Conservation (phyloP, 2,888 invertebrate species). For the Drosophila pseudotalamancana region DNA sequence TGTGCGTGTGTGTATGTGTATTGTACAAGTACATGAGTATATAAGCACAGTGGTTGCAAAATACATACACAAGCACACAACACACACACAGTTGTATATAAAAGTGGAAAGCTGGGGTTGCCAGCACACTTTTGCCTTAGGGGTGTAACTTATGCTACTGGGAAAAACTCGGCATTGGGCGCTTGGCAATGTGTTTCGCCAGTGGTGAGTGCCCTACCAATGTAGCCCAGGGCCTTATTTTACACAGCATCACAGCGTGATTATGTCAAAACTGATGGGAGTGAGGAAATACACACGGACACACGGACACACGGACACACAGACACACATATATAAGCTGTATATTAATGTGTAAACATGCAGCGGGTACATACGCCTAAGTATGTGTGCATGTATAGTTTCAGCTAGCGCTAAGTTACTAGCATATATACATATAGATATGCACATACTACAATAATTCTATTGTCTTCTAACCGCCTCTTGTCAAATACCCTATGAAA, state of each 20-base stretch:
- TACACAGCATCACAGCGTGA: slow-evolving; percentile 52
- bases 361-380: too few relatives aligned
- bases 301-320: neutral
- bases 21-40: slow-evolving; percentile 28
- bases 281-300: slow-evolving; percentile 10
- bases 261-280: slow-evolving; percentile 43
- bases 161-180: slow-evolving; percentile 81
- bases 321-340: neutral
- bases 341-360: too few relatives aligned
- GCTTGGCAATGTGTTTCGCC: slow-evolving; percentile 53
- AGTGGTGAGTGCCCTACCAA: slow-evolving; percentile 65
- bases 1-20: slow-evolving; percentile 15
- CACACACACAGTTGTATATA: slow-evolving; percentile 6
- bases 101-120: slow-evolving; percentile 64
- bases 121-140: slow-evolving; percentile 72
- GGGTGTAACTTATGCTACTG: slow-evolving; percentile 83
- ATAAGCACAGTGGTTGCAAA: slow-evolving; percentile 52
- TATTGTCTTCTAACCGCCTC: too few relatives aligned
- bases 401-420: too few relatives aligned
- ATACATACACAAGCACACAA: slow-evolving; percentile 10
- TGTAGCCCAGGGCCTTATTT: slow-evolving; percentile 59
- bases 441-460: too few relatives aligned
- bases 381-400: too few relatives aligned
- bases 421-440: too few relatives aligned
- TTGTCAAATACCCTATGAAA: too few relatives aligned